Evolutionary conservation across 1,140 invertebrate species (phyloP), one percentile per base, ranked within the genome.

Genomic region (Hesperophylax magnus): DNA sequence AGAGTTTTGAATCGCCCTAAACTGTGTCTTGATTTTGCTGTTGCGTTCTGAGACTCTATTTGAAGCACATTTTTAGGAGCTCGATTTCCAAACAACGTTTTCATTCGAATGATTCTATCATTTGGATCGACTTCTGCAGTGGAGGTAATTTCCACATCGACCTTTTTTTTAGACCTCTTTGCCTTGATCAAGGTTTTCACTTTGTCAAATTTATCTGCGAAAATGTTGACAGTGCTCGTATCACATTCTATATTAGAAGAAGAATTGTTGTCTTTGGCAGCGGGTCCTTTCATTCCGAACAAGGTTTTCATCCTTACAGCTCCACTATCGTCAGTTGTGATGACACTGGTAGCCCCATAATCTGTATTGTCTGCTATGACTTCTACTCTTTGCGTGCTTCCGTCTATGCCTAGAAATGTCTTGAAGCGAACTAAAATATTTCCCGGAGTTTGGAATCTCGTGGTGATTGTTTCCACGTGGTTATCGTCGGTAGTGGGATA

Each of bases 381-480:
- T 53, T 82, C 81, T 8, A 79, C 72, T 53, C 60, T 78, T 52
- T 83, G 82, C 11, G 69, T 75, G 34, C 77, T 81, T 47, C 79
- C 72, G 34, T 84, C 63, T 11, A 81, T 84, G 5, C 80, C 80
- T 0, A 84, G 27, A 24, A 81, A 77, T 3, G 75, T 72, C 65
- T 75, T 84, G 47, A 84, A 82, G 61, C 75, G 72, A 3, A 79
- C 71, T 11, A 84, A 58, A 54, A 75, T 60, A 22, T 63, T 84
- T 20, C 61, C 67, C 6, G 80, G 53, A 27, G 69, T 61, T n/a
- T 76, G 67, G 9, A 80, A 63, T 53, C 58, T 69, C 11, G 78
- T 63, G 2, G 77, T 61, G 18, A 82, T 58, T 5, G 54, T 84
- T 78, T 84, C 83, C 7, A 84, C 80, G 1, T 22, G 78, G 9